Conservation (phyloP, 2,113 vertebrate species). For the Mystacornis crossleyi region DNA sequence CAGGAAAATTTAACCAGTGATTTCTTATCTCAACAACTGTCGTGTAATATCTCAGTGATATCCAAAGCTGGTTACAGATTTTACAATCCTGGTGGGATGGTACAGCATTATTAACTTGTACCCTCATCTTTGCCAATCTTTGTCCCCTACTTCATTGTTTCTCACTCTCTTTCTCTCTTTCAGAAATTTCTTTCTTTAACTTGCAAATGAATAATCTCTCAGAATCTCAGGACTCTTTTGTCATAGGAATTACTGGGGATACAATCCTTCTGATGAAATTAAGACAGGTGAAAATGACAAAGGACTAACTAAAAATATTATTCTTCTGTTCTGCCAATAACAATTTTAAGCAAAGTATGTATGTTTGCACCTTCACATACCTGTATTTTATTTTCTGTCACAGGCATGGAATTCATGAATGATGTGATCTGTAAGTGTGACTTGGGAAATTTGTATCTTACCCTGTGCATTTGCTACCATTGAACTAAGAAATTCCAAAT, state of each 20-base stretch:
- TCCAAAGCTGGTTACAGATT: neutral
- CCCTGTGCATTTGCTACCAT: neutral
- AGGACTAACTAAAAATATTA: accelerated
- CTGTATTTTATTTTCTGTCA: neutral
- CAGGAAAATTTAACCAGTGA: neutral
- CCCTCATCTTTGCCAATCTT: neutral
- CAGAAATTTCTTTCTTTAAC: neutral
- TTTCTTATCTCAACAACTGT: neutral
- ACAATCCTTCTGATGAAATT: neutral
- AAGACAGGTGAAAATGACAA: neutral
- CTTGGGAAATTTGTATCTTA: neutral
- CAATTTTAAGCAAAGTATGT: neutral
- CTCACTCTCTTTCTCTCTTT: neutral
- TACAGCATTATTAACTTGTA: neutral
- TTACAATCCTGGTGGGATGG: neutral
- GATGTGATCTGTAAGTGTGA: accelerated
- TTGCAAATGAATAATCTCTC: neutral
- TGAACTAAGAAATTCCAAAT: neutral
- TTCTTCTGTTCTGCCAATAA: neutral
- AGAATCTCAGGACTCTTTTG: neutral
- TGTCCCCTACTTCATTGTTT: neutral
- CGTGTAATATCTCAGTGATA: neutral
- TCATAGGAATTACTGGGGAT: neutral
- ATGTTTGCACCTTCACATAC: neutral
- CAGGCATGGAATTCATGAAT: neutral